phyloP scores from a whole-genome alignment of 2,888 invertebrate species.

The Sericinus montela region DNA sequence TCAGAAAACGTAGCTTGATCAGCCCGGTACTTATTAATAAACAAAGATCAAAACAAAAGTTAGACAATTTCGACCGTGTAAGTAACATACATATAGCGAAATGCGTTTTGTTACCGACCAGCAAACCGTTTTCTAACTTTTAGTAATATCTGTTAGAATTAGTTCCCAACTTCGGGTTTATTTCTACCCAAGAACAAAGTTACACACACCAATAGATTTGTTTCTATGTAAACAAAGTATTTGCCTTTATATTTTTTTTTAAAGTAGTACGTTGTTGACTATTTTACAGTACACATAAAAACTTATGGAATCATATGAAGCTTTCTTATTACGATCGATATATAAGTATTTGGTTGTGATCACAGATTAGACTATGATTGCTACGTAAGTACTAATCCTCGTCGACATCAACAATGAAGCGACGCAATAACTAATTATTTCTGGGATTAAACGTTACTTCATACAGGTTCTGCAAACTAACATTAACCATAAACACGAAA shows the following conservation, averaged over 20 bases:
- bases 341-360: too few species aligned
- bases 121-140: slow-evolving; percentile 8
- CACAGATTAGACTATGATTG: too few species aligned
- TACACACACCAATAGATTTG: not conserved
- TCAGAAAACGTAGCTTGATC: too few species aligned
- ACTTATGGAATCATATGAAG: too few species aligned
- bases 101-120: slow-evolving; percentile 1
- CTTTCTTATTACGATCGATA: too few species aligned
- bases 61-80: slow-evolving; percentile 6
- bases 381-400: too few species aligned
- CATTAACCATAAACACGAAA: slow-evolving; percentile 17
- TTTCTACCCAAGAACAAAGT: not conserved
- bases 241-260: not conserved
- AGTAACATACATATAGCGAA: not conserved
- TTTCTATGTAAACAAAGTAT: not conserved
- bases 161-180: slow-evolving; percentile 2
- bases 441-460: too few species aligned
- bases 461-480: not conserved
- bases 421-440: too few species aligned
- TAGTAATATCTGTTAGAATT: slow-evolving; percentile 6
- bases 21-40: not conserved
- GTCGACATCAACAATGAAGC: too few species aligned
- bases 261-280: too few species aligned
- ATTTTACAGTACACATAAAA: too few species aligned
- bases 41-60: slow-evolving; percentile 6